phyloP scores from a whole-genome alignment of 2,113 vertebrate genomes.

The Ciconia stormi region DNA sequence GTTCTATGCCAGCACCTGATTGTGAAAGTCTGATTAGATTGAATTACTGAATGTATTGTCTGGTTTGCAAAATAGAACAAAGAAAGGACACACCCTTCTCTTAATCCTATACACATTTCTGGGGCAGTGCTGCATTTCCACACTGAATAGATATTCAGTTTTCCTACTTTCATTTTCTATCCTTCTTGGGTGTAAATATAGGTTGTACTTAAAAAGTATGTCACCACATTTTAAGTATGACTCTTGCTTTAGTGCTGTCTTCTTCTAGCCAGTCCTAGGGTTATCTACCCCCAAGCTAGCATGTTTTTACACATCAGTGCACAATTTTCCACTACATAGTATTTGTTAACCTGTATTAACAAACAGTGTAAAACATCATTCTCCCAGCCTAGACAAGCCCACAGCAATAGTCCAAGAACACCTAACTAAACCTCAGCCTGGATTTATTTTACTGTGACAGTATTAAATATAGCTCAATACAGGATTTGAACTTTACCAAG shows the following conservation, averaged over 20 bases:
- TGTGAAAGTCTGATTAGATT: conserved; percentile 55
- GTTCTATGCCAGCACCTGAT: conserved; percentile 34
- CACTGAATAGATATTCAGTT: not conserved
- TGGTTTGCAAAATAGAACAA: conserved; percentile 55
- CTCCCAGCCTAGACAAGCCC: not conserved
- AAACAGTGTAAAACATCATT: not conserved
- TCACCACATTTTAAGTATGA: not conserved
- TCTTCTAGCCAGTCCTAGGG: not conserved
- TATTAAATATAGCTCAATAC: not conserved
- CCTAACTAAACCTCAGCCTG: not conserved
- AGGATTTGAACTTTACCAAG: not conserved
- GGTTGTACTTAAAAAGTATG: not conserved
- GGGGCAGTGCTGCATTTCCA: not conserved
- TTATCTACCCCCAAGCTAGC: not conserved
- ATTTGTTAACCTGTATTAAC: not conserved
- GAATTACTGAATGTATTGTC: conserved; percentile 55
- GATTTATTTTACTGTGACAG: not conserved
- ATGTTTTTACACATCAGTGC: not conserved
- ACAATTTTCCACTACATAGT: not conserved
- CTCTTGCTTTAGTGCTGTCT: not conserved
- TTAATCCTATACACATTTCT: not conserved
- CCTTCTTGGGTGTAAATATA: not conserved
- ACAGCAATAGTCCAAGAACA: not conserved
- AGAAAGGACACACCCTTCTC: conserved; percentile 48
- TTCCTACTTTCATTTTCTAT: not conserved